Evolutionary conservation across 2,797 vertebrate species (phyloP).

Genomic region (Syncerus caffer): DNA sequence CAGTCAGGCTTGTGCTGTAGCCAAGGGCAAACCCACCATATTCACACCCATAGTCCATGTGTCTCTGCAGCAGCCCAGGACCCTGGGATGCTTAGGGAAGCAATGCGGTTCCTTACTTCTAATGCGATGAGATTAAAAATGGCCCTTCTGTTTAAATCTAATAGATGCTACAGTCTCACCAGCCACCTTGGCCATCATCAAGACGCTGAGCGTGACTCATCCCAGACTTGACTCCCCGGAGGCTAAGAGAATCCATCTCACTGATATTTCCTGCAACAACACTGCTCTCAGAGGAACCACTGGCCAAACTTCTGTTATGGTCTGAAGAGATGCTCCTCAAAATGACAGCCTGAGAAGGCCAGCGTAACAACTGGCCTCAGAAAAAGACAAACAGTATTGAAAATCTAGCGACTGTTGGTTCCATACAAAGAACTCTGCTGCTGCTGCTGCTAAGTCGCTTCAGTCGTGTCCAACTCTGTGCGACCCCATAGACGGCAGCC

Average conservation of each 20-base stretch:
- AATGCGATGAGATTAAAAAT: neutral
- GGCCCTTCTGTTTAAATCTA: neutral
- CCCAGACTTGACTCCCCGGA: neutral
- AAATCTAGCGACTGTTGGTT: fast-evolving
- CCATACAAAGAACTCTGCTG: neutral
- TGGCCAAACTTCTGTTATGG: neutral
- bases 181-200: fast-evolving
- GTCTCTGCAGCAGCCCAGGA: neutral
- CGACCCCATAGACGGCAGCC: too few species aligned
- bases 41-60: fast-evolving
- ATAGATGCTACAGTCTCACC: too few species aligned
- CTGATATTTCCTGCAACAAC: neutral
- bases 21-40: neutral
- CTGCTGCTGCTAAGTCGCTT: too few species aligned
- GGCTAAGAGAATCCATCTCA: neutral
- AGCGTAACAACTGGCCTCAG: neutral
- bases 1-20: fast-evolving
- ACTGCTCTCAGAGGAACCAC: neutral
- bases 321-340: neutral
- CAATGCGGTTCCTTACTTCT: fast-evolving
- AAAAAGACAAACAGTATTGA: fast-evolving
- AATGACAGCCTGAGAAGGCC: neutral
- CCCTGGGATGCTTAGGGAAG: neutral
- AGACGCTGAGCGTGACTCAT: neutral
- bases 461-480: too few species aligned